Conservation (phyloP, 2,113 vertebrate species). For the Elachura formosa region DNA sequence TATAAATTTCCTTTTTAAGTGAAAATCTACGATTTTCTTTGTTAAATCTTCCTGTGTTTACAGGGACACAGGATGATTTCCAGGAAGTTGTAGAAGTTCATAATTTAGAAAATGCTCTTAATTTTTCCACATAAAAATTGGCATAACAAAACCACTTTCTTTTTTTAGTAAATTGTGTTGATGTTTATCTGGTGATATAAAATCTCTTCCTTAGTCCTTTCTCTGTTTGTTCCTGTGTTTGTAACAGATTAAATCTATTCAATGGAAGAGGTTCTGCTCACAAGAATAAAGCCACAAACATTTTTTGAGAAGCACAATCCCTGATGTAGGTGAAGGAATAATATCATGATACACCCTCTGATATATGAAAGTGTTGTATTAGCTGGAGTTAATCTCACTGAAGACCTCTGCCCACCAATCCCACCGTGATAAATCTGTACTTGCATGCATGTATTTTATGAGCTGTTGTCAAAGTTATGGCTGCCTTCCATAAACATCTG, state of each 20-base stretch:
- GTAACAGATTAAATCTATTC: background rate
- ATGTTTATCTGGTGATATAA: background rate
- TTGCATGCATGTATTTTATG: fast-evolving
- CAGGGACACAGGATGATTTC: background rate
- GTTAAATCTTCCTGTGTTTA: background rate
- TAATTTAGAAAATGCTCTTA: background rate
- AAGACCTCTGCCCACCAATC: background rate
- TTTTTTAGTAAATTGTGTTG: background rate
- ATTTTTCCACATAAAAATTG: background rate
- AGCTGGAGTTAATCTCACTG: background rate
- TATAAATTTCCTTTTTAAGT: background rate
- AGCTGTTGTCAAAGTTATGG: background rate
- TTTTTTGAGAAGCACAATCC: background rate
- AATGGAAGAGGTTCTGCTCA: background rate
- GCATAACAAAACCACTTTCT: background rate
- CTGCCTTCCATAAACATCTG: background rate
- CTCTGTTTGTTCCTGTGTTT: background rate
- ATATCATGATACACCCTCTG: background rate
- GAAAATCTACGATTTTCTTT: background rate
- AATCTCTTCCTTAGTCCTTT: background rate
- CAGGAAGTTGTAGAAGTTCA: background rate
- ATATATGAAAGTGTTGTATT: background rate
- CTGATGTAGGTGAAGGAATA: background rate
- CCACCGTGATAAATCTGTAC: background rate
- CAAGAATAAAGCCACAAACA: background rate